Evolutionary conservation across 2,797 vertebrate genomes (phyloP), one percentile per base, ranked within the genome.

Genomic region (Mergus octosetaceus): DNA sequence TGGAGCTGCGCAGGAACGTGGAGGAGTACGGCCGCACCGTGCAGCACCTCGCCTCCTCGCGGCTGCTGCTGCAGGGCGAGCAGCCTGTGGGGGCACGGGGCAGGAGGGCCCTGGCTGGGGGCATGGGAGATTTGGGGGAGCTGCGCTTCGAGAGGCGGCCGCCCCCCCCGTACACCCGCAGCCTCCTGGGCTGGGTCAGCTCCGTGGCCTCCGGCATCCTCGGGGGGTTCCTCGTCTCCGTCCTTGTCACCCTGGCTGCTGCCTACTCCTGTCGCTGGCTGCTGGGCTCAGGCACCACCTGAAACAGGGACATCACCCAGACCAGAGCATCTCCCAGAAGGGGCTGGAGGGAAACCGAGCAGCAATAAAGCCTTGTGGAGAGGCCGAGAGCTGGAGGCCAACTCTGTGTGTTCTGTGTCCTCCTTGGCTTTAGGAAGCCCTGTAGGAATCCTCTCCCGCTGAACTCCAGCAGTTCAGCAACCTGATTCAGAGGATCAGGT

Each of bases 121-220:
- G 32, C n/a, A 7, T 12, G 3, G n/a, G 97, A n/a, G 80, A 43
- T 4, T 91, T 95, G 96, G 96, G 92, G 20, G 92, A 96, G 9
- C 66, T 98, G 98, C 98, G 38, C 97, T 98, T 99, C 17, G 84
- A 98, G 95, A 94, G 98, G 28, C 93, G 60, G 57, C 97, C 88
- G 0, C 97, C 96, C 7, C 90, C 97, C 1, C 96, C 36, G 0
- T 98, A 99, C 96, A 79, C 85, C 53, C 97, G 86, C 36, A 97
- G 96, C 38, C 97, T 97, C 36, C 56, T 94, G 62, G 97, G 97
- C 39, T 98, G 98, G 90, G 70, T 86, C 3, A 56, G 92, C n/a
- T 98, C 98, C 1, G 19, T 99, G 89, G 20, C 97, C 8, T 97
- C 96, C 0, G 98, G 98, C 10, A 4, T 99, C 43, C 28, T 99